Base-by-base conservation (phyloP, 2,888 invertebrate species). In the Erebia ligea region DNA sequence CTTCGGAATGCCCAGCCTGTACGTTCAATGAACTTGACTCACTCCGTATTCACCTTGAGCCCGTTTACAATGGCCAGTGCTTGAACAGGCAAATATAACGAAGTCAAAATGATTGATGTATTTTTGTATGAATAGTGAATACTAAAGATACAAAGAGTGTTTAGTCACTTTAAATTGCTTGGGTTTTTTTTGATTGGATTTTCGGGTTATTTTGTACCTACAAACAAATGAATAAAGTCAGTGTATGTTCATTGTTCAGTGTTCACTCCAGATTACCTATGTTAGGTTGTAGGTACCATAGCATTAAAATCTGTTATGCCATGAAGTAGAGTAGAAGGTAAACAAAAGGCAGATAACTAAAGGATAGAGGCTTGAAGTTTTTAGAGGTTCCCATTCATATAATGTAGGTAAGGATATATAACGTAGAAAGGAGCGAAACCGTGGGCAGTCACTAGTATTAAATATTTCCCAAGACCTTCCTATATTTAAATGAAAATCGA, bases 1-100 rank as follows among this genome's bases (percentile, higher is more conserved):
- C 89, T 81, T 84, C 83, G 90, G 92, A 88, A 91, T 91, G 88
- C 78, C 72, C 77, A 82, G 92, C 78, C 80, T 89, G 88, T 62
- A 74, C 74, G 70, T 75, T 73, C 75, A 73, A 69, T 73, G 75
- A 75, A 73, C 76, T 74, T 74, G 74, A 72, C 74, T 74, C 64
- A 67, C 68, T 67, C 70, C 59, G 69, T 62, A 58, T 71, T 70
- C 62, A 71, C 69, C 72, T 72, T 74, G 74, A 70, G 63, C 71
- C 62, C 70, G 63, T 68, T 72, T 72, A 74, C 72, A 72, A 72
- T 66, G 58, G 68, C 68, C 45, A 68, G 59, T 67, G 63, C 68
- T 70, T 66, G 21, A 70, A 63, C 68, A 40, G 65, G 68, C 25
- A 67, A 67, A 67, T 67, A 67, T 58, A 67, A 67, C 48, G 15